Percentiles rank a stretch among this genome's conserved stretches.
These are phyloP conservation scores for Artemia sinica DNA, from an alignment of 2,888 invertebrate genomes.

Conservation along the genomic window DNA sequence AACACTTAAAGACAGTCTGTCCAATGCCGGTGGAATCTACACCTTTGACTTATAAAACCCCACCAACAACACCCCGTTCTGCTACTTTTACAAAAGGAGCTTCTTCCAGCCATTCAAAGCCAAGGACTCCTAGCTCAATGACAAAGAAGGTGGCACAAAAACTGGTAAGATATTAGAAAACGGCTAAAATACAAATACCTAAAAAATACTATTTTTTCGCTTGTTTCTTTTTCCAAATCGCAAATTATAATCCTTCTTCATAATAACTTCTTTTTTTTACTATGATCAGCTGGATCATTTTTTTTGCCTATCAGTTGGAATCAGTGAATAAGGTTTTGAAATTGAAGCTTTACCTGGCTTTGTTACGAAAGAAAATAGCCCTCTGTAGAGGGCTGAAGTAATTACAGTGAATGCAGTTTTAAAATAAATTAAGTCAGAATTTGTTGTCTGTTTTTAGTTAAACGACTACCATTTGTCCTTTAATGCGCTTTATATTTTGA, in stretches of 20 bases:
- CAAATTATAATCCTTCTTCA: background rate
- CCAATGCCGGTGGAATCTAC: background rate
- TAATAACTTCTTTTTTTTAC: background rate
- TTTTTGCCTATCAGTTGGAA: too few species aligned
- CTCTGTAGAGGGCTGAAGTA: too few species aligned
- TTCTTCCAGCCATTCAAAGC: background rate
- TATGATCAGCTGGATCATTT: too few species aligned
- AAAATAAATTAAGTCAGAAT: too few species aligned
- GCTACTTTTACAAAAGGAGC: background rate
- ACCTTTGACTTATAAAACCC: background rate
- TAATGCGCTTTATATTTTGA: too few species aligned
- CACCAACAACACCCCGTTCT: background rate
- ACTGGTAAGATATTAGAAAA: background rate
- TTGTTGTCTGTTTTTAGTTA: too few species aligned
- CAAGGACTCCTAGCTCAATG: constrained; percentile 1
- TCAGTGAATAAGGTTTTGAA: too few species aligned
- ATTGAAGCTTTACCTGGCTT: too few species aligned
- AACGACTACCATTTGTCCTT: too few species aligned
- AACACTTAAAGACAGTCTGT: background rate
- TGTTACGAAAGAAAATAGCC: too few species aligned
- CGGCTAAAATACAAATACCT: too few species aligned
- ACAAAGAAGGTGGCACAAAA: constrained; percentile 7
- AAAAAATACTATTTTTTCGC: background rate
- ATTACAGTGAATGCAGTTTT: too few species aligned
- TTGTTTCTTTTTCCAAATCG: background rate